Evolutionary conservation across 2,113 vertebrate species (phyloP), one percentile per base, ranked within the genome.

Genomic region (Takifugu flavidus): DNA sequence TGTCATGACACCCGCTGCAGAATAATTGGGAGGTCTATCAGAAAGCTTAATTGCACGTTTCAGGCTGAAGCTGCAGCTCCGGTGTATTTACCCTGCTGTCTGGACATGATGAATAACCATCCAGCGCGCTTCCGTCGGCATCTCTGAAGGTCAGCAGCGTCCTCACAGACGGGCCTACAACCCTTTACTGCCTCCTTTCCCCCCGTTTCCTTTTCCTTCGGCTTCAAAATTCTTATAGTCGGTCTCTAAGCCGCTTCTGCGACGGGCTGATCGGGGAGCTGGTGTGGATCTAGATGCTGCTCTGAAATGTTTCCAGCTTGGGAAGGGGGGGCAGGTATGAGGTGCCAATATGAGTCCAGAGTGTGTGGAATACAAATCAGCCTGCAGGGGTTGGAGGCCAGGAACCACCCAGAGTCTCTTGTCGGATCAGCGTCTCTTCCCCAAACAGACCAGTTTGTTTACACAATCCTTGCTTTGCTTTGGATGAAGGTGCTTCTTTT

Each of bases 401-500:
- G 46, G 25, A 63, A 58, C 44, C 42, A 51, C 65, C 39, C 34
- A 62, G 52, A 46, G 34, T 67, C n/a, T 25, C 8, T 49, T 49
- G 34, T 39, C 34, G 3, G 34, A 2, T 11, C 34, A 11, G 34
- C 34, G 34, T 39, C 7, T 20, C 20, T 20, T 53, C 31, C 59
- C 42, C 25, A 59, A 62, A 62, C 43, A 43, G 58, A 39, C 62
- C 58, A 52, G 44, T 75, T 4, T 25, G 77, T 85, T 85, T 82
- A 79, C 76, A 79, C 6, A 59, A 47, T 5, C 56, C 82, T 75
- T 75, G 78, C 61, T 72, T 20, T 20, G 20, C 78, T 79, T 73
- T 55, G 53, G 61, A 75, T 62, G 39, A 67, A 72, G 80, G 86
- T 90, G 87, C 86, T 90, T 85, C 62, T 80, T 87, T 80, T 84